phyloP scores from a whole-genome alignment of 2,888 invertebrate genomes.

The Phengaris arion region DNA sequence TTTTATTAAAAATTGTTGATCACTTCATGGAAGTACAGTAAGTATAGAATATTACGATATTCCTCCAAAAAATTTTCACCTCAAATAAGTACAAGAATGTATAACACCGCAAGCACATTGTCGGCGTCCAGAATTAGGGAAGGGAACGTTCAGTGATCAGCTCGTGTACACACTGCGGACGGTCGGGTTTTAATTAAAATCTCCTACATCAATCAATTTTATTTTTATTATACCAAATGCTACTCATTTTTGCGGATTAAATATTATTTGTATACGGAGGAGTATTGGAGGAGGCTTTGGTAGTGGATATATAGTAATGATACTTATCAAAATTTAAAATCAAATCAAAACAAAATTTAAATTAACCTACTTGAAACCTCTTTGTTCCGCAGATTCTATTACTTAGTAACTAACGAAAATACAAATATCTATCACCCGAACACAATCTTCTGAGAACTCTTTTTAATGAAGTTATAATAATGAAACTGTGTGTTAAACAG shows the following conservation, averaged over 20 bases:
- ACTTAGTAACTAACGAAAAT: no score
- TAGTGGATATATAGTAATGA: neutral
- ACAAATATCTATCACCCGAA: no score
- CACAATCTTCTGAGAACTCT: neutral
- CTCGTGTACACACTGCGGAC: neutral
- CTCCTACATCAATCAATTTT: conserved; percentile 16
- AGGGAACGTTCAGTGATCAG: neutral
- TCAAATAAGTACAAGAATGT: neutral
- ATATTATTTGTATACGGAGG: neutral
- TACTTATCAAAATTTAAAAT: neutral
- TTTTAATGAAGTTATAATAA: neutral
- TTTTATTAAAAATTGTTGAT: no score
- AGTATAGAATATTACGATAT: no score
- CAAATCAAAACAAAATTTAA: neutral
- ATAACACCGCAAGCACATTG: neutral
- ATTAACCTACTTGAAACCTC: no score
- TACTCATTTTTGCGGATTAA: neutral
- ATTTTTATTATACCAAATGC: neutral
- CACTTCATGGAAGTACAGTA: no score
- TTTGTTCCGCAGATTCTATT: no score
- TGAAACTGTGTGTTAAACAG: neutral
- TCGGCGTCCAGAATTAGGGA: conserved; percentile 9
- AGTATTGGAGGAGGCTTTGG: neutral
- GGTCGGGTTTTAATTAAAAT: neutral
- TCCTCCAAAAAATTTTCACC: neutral